phyloP scores from a whole-genome alignment of 2,888 invertebrate genomes.

The Agrochola macilenta region DNA sequence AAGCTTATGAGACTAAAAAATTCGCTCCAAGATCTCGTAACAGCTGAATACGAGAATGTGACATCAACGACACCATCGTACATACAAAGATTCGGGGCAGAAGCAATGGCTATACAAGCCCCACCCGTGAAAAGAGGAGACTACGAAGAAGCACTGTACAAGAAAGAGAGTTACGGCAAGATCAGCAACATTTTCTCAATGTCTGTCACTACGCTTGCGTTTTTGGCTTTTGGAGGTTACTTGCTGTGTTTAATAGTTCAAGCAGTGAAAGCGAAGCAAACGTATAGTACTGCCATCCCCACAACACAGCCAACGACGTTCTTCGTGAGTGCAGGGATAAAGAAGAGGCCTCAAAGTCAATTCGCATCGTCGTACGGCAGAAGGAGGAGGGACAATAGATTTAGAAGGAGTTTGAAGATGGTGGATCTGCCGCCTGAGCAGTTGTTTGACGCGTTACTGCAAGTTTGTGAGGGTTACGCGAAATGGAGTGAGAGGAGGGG shows the following conservation, averaged over 20 bases:
- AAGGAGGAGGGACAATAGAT: constrained; percentile 74
- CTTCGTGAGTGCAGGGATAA: constrained; percentile 83
- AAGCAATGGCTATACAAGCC: constrained; percentile 84
- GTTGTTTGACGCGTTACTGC: constrained; percentile 87
- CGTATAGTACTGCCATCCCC: constrained; percentile 72
- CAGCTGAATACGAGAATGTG: constrained; percentile 75
- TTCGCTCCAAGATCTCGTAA: constrained; percentile 81
- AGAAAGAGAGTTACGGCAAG: constrained; percentile 90
- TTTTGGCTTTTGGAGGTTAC: constrained; percentile 96
- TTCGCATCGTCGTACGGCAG: constrained; percentile 84
- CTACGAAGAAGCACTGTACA: constrained; percentile 86
- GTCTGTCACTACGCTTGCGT: constrained; percentile 94
- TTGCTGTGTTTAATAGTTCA: constrained; percentile 94
- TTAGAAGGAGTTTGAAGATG: constrained; percentile 69
- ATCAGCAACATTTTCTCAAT: constrained; percentile 94
- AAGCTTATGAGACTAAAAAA: constrained; percentile 92
- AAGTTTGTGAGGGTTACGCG: constrained; percentile 90
- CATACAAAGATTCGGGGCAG: constrained; percentile 82
- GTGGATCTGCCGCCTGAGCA: constrained; percentile 84
- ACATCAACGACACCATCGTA: constrained; percentile 75
- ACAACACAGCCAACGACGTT: constrained; percentile 80
- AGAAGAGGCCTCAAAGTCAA: constrained; percentile 85
- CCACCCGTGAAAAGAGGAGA: constrained; percentile 84
- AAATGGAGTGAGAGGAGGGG: constrained; percentile 82
- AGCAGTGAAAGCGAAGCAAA: constrained; percentile 92